Conservation (phyloP, 1,140 invertebrate genomes). For the Oncopodura yosiiana region DNA sequence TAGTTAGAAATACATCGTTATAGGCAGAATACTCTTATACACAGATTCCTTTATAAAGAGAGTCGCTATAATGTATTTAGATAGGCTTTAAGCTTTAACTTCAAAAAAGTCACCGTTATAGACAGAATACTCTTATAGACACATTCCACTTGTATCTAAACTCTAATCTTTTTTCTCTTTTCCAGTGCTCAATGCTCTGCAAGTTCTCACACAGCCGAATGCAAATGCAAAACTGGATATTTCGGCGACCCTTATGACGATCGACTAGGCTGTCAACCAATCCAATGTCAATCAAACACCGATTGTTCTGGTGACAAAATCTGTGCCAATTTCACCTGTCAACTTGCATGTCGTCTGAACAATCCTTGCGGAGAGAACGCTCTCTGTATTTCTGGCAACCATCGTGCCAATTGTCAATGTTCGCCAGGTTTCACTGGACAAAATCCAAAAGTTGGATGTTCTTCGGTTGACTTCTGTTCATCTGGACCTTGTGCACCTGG, state of each 20-base stretch:
- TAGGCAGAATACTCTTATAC: no score
- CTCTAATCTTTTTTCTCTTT: not conserved
- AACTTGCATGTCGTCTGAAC: slow-evolving; percentile 66
- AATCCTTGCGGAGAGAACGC: slow-evolving; percentile 75
- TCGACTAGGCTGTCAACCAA: slow-evolving; percentile 59
- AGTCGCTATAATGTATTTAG: no score
- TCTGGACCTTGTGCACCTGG: slow-evolving; percentile 68
- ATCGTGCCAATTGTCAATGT: slow-evolving; percentile 54
- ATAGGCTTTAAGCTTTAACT: no score
- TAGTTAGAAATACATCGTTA: no score
- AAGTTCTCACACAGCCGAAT: slow-evolving; percentile 58
- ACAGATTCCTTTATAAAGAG: not conserved
- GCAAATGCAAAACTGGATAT: slow-evolving; percentile 64
- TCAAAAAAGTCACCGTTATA: no score
- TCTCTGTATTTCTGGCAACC: slow-evolving; percentile 67
- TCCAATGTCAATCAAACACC: slow-evolving; percentile 58
- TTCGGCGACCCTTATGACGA: slow-evolving; percentile 64
- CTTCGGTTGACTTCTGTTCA: slow-evolving; percentile 65
- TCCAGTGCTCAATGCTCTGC: slow-evolving; percentile 55
- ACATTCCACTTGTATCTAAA: not conserved
- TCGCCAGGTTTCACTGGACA: slow-evolving; percentile 75
- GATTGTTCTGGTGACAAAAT: slow-evolving; percentile 72
- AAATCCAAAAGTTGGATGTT: slow-evolving; percentile 59
- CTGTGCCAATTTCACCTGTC: slow-evolving; percentile 67
- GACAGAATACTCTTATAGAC: no score